These are phyloP conservation scores for Brenthis ino DNA, from an alignment of 2,888 invertebrate genomes.

Conservation along the genomic window DNA sequence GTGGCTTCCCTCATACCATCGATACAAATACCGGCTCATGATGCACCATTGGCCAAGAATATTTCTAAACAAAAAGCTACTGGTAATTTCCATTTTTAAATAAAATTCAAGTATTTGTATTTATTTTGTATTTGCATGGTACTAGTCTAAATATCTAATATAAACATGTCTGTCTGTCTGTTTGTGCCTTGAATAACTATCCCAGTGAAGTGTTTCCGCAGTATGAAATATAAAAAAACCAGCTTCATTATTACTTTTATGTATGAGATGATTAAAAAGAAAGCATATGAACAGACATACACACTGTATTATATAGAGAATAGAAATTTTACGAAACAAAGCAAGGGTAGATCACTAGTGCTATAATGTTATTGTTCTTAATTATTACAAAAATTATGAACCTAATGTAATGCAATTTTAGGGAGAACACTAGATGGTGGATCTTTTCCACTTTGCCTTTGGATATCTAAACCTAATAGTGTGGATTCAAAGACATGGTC, in stretches of 20 bases:
- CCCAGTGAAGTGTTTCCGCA: background rate
- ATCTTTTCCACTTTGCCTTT: slow-evolving; percentile 83
- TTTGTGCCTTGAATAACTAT: too few relatives aligned
- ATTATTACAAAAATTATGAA: background rate
- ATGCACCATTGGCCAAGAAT: slow-evolving; percentile 62
- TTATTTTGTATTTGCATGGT: too few relatives aligned
- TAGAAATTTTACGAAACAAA: too few relatives aligned
- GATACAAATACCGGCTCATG: slow-evolving; percentile 70
- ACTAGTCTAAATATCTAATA: too few relatives aligned
- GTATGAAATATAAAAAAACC: background rate
- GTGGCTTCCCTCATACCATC: slow-evolving; percentile 78
- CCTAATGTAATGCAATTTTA: slow-evolving; percentile 44
- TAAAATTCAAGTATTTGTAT: too few relatives aligned
- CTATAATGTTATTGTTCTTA: too few relatives aligned
- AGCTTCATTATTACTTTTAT: too few relatives aligned
- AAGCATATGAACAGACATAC: too few relatives aligned
- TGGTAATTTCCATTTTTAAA: slow-evolving; percentile 54
- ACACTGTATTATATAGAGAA: too few relatives aligned
- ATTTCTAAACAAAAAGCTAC: slow-evolving; percentile 85
- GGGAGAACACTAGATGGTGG: slow-evolving; percentile 83
- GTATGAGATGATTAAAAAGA: too few relatives aligned
- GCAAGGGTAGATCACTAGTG: too few relatives aligned
- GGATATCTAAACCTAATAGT: slow-evolving; percentile 69
- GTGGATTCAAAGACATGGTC: slow-evolving; percentile 58
- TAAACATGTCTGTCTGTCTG: too few relatives aligned